Base-by-base conservation (phyloP, 2,888 invertebrate genomes). In the Phalera bucephala region DNA sequence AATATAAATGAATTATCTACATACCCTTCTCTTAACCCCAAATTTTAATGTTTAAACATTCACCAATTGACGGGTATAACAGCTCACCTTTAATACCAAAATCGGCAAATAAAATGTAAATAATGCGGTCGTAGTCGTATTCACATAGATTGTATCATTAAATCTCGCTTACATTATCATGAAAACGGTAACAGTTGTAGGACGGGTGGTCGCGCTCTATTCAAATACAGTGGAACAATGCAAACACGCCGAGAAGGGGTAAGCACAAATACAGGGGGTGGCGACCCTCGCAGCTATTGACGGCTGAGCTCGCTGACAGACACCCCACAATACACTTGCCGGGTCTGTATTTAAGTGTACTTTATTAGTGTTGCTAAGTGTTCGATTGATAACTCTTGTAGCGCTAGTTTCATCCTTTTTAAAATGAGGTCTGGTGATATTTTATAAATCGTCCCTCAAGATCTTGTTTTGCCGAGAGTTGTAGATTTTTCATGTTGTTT, bases 181-280 rank as follows among this genome's bases (percentile, higher is more conserved):
- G 79, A 76, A 78, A 82, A 75, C 73, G 72, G 80, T 84, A 85
- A 82, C 84, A 83, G 82, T 85, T 82, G 82, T 80, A 79, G 67
- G 69, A 62, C 67, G 77, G 71, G 63, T 45, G 56, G 60, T 56
- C 54, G 70, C 63, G 61, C 65, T 76, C 81, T 80, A 73, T 80
- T 80, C 83, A 82, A 87, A 85, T 80, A 83, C 64, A 67, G 73
- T 73, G 76, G 74, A 85, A 85, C 85, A 83, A 86, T 83, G 80
- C 80, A 80, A 84, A 81, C 74, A 76, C 70, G 72, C 67, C 65
- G 80, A 2, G 29, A 78, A 77, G 80, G 83, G 83, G 75, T 76
- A 66, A 67, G 67, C 60, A 72, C 78, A 80, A 80, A 80, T 67
- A 79, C 63, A 54, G 66, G 81, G n/a, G 84, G 83, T 70, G 74